Base-by-base conservation (phyloP, 2,113 vertebrate genomes). In the Acrocephalus arundinaceus region DNA sequence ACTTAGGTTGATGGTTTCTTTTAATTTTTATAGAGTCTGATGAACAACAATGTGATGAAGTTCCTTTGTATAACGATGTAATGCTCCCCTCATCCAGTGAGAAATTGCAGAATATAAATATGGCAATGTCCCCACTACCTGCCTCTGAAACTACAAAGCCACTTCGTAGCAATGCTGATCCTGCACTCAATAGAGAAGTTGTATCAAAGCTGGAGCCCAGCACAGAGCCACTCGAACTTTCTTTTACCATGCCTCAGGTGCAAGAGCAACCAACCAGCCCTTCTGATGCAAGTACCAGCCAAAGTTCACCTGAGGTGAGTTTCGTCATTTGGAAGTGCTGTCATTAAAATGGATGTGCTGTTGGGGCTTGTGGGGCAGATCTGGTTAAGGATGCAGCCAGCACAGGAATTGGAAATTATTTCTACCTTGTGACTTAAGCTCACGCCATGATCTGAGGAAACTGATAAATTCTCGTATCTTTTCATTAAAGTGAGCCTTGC, bases 1-100 rank as follows among this genome's bases (percentile, higher is more conserved):
- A 95, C 93, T 95, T 96, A 96, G 91, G 86, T 92, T 93, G 90
- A 96, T 97, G 94, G 85, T 97, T 92, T 97, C 94, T 97, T 96
- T 96, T 94, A 97, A 97, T 95, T 94, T 96, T 96, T 97, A 79
- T 97, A 98, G 99, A 99, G 92, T 98, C 99, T 72, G 99, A 99
- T 92, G 97, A 98, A 58, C 98, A 98, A 90, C 97, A 98, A 86
- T 97, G 98, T 97, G 98, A 98, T 92, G 99, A 99, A 62, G 98
- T 98, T 74, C 99, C 99, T 74, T 97, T 99, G 83, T 99, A 99
- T 98, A 99, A 99, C 1, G 99, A 99, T 92, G 99, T 99, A 85
- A 99, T 99, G 99, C 98, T 99, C 87, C 99, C 99, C 83, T 98
- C 99, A 85, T 98, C 98, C 86, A 98, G 97, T 93, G 98, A 98